A percentile compares a stretch with the other conserved stretches of the same genome.
Evolutionary conservation across 2,888 invertebrate species (phyloP).

Genomic region (Aethes cnicana): DNA sequence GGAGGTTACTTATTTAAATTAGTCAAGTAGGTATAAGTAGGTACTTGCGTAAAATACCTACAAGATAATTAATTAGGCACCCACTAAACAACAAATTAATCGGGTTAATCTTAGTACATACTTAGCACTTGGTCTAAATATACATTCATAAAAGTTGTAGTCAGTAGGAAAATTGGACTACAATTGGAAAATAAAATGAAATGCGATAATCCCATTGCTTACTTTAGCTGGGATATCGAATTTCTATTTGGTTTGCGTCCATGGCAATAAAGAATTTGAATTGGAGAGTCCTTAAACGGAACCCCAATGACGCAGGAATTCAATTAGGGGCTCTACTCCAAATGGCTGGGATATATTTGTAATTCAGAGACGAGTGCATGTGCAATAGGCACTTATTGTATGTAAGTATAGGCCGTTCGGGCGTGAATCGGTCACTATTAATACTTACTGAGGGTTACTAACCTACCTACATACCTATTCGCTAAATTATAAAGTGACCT

Average conservation of each 20-base stretch:
- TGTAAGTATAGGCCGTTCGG: neutral
- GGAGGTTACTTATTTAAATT: no score
- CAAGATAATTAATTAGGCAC: no score
- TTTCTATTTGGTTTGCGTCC: slow-evolving; percentile 7
- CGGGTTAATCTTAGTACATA: no score
- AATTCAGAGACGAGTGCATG: neutral
- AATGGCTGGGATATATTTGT: slow-evolving; percentile 4
- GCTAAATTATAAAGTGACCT: slow-evolving; percentile 1
- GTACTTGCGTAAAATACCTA: no score
- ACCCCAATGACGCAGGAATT: slow-evolving; percentile 11
- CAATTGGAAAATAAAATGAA: neutral
- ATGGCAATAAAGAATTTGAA: slow-evolving; percentile 12
- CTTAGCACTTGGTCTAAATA: no score
- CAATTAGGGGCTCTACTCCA: slow-evolving; percentile 7
- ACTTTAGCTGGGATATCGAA: neutral
- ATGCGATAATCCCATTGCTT: neutral
- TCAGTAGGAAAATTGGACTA: no score
- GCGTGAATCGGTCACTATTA: neutral
- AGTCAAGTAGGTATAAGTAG: no score
- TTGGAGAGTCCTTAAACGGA: slow-evolving; percentile 1
- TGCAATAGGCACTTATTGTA: slow-evolving; percentile 3
- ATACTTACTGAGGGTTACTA: no score
- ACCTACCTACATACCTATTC: no score
- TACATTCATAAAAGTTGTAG: no score
- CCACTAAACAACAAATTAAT: no score